These are phyloP conservation scores for Vimba vimba DNA, from an alignment of 2,113 vertebrate genomes.

Conservation along the genomic window DNA sequence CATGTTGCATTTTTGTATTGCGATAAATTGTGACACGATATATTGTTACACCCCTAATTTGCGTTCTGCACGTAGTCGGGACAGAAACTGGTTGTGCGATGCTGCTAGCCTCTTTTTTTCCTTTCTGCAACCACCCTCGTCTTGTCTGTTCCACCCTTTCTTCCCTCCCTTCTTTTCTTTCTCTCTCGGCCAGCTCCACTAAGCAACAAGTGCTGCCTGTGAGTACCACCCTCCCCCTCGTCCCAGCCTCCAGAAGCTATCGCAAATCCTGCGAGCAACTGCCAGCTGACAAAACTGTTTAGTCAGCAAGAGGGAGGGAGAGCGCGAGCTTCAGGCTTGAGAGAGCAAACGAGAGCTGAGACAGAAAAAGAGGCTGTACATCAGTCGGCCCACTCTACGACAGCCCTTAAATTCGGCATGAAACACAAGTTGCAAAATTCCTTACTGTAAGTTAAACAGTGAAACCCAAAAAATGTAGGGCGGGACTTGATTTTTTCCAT, in stretches of 20 bases:
- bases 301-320: conserved; percentile 78
- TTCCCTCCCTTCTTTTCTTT: conserved; percentile 31
- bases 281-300: conserved; percentile 86
- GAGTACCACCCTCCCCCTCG: conserved; percentile 63
- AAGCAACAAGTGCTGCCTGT: conserved; percentile 66
- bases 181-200: conserved; percentile 46
- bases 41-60: no score
- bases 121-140: conserved; percentile 28
- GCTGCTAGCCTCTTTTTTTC: conserved; percentile 44
- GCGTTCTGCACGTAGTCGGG: neutral
- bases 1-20: no score
- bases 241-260: conserved; percentile 75
- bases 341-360: conserved; percentile 30
- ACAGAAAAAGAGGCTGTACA: conserved; percentile 36
- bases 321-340: conserved; percentile 31
- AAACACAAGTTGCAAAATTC: no score
- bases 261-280: conserved; percentile 77
- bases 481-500: no score
- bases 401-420: no score
- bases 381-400: conserved; percentile 28
- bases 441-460: no score
- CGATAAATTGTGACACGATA: no score
- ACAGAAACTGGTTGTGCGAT: conserved; percentile 57
- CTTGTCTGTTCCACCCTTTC: conserved; percentile 41
- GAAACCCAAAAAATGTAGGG: no score